Percentiles rank a stretch among this genome's conserved stretches.
These are phyloP conservation scores for Pseudomyrmex gracilis DNA, from an alignment of 1,140 invertebrate genomes.

Conservation along the genomic window DNA sequence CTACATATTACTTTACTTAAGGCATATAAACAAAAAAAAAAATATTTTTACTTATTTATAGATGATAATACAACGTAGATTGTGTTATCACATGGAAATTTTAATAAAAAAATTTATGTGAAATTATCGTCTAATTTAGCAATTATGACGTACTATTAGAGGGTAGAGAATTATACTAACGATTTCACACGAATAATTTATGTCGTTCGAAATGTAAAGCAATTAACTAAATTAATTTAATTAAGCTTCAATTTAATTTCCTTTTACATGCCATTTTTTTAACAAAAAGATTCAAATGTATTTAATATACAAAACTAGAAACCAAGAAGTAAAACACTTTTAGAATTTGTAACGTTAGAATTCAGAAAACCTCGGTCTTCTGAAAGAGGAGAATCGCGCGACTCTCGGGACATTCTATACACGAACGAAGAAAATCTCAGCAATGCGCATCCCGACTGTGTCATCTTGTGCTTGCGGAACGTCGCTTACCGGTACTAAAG, in stretches of 20 bases:
- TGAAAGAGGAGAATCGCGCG: neutral
- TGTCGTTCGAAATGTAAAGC: neutral
- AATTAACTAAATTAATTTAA: neutral
- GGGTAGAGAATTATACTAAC: too few species aligned
- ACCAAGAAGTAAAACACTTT: too few species aligned
- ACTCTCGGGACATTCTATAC: neutral
- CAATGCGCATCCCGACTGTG: conserved; percentile 19
- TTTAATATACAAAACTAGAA: neutral
- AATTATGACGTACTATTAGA: neutral
- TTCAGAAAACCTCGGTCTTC: neutral
- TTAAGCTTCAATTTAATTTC: neutral
- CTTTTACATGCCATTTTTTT: neutral
- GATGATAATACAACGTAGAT: neutral
- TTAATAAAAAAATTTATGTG: neutral
- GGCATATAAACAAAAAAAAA: neutral
- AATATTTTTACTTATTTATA: neutral
- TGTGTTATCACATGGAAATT: neutral
- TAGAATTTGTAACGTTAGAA: conserved; percentile 1
- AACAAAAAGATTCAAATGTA: neutral
- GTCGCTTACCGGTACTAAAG: conserved; percentile 19
- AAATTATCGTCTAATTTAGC: neutral
- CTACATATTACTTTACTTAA: neutral
- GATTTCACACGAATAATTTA: neutral
- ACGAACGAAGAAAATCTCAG: conserved; percentile 20
- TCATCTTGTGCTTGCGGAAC: conserved; percentile 2